Base-by-base conservation (phyloP, 2,797 vertebrate species). In the Phrynocephalus forsythii region DNA sequence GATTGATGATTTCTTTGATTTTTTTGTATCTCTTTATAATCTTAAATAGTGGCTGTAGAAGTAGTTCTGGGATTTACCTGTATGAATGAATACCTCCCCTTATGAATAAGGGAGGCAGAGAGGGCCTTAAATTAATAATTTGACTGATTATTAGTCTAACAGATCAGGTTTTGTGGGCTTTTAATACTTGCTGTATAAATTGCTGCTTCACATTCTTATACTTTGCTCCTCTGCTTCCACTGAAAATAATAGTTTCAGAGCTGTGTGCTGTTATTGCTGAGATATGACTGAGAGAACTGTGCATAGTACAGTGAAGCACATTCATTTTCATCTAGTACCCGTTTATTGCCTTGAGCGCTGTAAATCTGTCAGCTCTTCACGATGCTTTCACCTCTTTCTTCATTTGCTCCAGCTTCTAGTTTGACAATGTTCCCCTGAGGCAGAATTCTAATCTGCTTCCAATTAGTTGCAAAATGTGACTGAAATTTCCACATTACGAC, bases 381-480 rank as follows among this genome's bases (percentile, higher is more conserved):
- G 87, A 95, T 92, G 95, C 96, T 96, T 96, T 97, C 97, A 96
- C 96, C 96, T 96, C 96, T 97, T 97, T 97, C 96, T 97, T 96
- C 96, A 95, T 97, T 97, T 96, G 95, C 96, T 96, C 92, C 92
- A 93, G 95, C 95, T 97, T 96, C 96, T 97, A 96, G 96, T 97
- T 97, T 97, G 97, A 97, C 97, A 97, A 95, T 95, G 96, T 96
- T 97, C 96, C 97, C 97, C 95, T 90, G 97, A 97, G 97, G 97
- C 96, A 91, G 95, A 96, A 96, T 96, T 97, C 96, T 97, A 97
- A 97, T 97, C 97, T 97, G 97, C 96, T 97, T 97, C 96, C 97
- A 97, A 97, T 97, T 97, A 97, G 97, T 97, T 97, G 95, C 96
- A 96, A 97, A 97, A 97, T 97, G 96, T 97, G 96, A 96, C 96